These are phyloP conservation scores for Pediacus dermestoides DNA, from an alignment of 2,888 invertebrate genomes.

Conservation along the genomic window DNA sequence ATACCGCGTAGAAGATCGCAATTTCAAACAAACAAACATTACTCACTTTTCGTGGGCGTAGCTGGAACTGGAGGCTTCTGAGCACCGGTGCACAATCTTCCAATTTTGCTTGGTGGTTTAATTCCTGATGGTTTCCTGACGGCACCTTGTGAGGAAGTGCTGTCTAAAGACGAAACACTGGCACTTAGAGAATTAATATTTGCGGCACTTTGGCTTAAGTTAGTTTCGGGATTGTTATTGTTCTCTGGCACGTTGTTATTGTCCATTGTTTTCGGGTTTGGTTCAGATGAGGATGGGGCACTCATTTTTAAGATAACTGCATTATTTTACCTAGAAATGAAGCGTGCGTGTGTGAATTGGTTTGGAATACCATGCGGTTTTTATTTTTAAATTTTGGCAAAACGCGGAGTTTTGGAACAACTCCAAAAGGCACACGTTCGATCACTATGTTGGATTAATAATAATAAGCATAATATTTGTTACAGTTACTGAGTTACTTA, in stretches of 20 bases:
- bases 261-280: slow-evolving; percentile 7
- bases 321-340: no score
- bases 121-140: slow-evolving; percentile 56
- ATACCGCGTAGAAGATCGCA: no score
- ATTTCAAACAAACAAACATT: slow-evolving; percentile 22
- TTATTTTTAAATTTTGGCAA: no score
- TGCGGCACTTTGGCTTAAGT: slow-evolving; percentile 4
- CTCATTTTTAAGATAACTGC: no score
- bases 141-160: slow-evolving; percentile 9
- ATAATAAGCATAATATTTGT: no score
- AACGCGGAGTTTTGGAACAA: not conserved
- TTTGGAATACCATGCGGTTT: no score
- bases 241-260: slow-evolving; percentile 8
- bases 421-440: not conserved
- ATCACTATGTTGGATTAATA: no score
- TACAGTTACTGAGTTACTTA: no score
- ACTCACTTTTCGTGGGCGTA: slow-evolving; percentile 48
- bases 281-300: not conserved
- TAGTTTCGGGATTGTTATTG: slow-evolving; percentile 3
- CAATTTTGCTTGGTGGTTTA: slow-evolving; percentile 63
- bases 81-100: slow-evolving; percentile 60
- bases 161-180: slow-evolving; percentile 23
- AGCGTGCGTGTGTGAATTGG: no score
- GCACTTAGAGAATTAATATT: slow-evolving; percentile 18
- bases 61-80: slow-evolving; percentile 67